phyloP scores from a whole-genome alignment of 1,140 invertebrate species.

The Magallana ariakensis region DNA sequence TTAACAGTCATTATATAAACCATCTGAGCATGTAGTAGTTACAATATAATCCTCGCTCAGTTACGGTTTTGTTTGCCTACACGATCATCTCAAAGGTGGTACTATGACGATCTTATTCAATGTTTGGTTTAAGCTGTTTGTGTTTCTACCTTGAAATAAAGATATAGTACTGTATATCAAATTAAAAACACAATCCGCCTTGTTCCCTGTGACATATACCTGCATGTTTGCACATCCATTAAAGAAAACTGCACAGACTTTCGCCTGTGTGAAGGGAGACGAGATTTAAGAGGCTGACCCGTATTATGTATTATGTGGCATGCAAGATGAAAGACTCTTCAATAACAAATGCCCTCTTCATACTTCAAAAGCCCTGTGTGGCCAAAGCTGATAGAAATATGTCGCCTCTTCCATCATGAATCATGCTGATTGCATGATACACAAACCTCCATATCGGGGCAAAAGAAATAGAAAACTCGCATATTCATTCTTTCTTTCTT shows the following conservation, averaged over 20 bases:
- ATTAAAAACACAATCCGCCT: neutral
- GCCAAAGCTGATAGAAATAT: conserved; percentile 21
- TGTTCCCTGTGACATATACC: neutral
- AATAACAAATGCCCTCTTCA: conserved; percentile 22
- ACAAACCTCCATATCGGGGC: neutral
- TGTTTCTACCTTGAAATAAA: neutral
- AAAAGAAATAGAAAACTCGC: neutral
- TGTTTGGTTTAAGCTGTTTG: neutral
- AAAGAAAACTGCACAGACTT: neutral
- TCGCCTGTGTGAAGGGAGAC: neutral
- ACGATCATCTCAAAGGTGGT: neutral
- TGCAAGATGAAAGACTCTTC: conserved; percentile 26
- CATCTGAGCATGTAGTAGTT: neutral
- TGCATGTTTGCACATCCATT: neutral
- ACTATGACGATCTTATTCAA: neutral
- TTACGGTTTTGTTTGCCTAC: conserved; percentile 17
- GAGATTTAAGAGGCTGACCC: conserved; percentile 5
- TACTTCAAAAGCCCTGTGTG: conserved; percentile 22
- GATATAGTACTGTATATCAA: neutral
- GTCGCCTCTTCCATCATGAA: conserved; percentile 1
- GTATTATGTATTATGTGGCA: conserved; percentile 15
- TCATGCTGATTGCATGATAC: neutral
- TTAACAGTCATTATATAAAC: neutral
- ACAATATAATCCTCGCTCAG: neutral
- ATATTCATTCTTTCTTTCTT: neutral